Conservation (phyloP, 2,113 vertebrate species). For the Clarias magur region DNA sequence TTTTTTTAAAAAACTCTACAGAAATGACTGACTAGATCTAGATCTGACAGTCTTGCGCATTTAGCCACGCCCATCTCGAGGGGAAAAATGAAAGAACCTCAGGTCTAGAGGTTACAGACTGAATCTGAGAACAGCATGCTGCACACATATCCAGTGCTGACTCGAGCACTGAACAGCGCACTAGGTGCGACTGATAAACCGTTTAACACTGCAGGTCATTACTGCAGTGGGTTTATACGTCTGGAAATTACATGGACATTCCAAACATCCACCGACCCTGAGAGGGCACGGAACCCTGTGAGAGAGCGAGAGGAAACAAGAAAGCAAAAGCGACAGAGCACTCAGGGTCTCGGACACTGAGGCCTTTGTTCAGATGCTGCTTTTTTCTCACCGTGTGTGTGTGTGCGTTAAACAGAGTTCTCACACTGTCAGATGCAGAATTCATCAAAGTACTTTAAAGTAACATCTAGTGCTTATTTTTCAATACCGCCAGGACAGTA, state of each 20-base stretch:
- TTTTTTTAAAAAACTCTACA: too few relatives aligned
- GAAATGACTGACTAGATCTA: too few relatives aligned
- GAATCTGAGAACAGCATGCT: neutral
- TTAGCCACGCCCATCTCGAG: too few relatives aligned
- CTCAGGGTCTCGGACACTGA: neutral
- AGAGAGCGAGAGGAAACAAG: constrained; percentile 11
- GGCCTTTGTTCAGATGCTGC: neutral
- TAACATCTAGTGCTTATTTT: neutral
- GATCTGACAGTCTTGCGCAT: too few relatives aligned
- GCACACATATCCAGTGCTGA: neutral
- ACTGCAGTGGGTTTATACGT: constrained; percentile 35
- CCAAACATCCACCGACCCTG: constrained; percentile 62
- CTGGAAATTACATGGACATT: constrained; percentile 63
- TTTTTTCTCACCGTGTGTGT: neutral
- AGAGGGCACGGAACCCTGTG: constrained; percentile 54
- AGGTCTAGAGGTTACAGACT: neutral
- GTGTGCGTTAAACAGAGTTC: neutral
- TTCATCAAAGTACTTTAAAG: neutral
- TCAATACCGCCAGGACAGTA: neutral
- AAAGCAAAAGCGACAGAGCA: neutral
- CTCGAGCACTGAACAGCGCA: neutral
- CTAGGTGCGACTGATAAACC: neutral
- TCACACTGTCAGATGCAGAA: neutral
- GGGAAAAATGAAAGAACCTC: too few relatives aligned
- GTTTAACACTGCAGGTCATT: constrained; percentile 19